A percentile compares a stretch with the other conserved stretches of the same genome.
Conservation (phyloP, 2,888 invertebrate species). For the Carpatolechia fugitivella region DNA sequence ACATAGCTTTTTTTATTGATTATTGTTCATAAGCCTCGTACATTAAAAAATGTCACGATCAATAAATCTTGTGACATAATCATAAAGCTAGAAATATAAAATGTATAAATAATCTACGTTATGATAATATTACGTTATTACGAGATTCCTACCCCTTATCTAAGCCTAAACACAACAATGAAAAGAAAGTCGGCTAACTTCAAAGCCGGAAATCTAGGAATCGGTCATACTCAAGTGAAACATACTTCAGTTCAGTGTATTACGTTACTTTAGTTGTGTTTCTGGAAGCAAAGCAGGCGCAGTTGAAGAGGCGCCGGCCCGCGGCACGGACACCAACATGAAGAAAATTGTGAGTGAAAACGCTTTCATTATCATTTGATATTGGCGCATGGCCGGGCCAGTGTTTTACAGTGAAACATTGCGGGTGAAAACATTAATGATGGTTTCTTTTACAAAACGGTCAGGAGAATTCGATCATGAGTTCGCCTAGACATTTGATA, state of each 20-base stretch:
- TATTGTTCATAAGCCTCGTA: no score
- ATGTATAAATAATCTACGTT: no score
- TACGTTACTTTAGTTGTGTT: conserved; percentile 2
- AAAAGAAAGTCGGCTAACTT: conserved; percentile 6
- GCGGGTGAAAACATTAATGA: neutral
- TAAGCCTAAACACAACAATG: neutral
- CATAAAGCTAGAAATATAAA: no score
- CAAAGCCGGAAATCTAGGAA: conserved; percentile 7
- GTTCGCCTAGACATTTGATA: no score
- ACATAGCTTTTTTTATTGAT: no score
- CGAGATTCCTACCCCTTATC: neutral
- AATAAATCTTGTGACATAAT: no score
- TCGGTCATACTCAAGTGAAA: conserved; percentile 7
- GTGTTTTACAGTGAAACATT: neutral
- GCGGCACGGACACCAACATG: conserved; percentile 21
- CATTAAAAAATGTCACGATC: no score
- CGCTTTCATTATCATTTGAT: neutral
- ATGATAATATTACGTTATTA: no score
- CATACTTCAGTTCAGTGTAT: neutral
- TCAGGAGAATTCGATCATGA: no score
- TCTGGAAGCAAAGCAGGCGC: conserved; percentile 7
- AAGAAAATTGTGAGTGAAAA: conserved; percentile 22
- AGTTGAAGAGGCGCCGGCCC: conserved; percentile 6
- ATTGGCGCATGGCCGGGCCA: neutral
- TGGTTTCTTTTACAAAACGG: no score